These are phyloP conservation scores for Drosophila kokeensis DNA, from an alignment of 2,888 invertebrate genomes.

Conservation along the genomic window DNA sequence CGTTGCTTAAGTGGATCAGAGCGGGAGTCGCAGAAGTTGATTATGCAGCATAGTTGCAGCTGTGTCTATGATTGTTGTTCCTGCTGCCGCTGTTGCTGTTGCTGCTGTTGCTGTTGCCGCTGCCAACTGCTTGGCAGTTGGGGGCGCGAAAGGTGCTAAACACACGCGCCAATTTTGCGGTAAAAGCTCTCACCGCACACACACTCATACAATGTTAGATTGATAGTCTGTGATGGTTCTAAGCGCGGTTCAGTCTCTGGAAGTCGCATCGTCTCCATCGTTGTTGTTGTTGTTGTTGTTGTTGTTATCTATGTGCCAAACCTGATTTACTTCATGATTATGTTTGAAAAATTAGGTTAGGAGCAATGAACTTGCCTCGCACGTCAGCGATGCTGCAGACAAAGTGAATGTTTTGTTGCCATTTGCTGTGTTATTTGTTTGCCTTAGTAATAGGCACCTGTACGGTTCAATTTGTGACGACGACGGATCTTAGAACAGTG, in stretches of 20 bases:
- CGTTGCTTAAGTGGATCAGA: slow-evolving; percentile 47
- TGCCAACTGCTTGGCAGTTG: slow-evolving; percentile 39
- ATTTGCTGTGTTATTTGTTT: slow-evolving; percentile 54
- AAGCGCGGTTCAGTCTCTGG: slow-evolving; percentile 46
- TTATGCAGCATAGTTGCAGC: slow-evolving; percentile 63
- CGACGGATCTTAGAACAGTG: slow-evolving; percentile 46
- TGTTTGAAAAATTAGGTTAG: slow-evolving; percentile 84
- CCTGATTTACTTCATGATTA: slow-evolving; percentile 81
- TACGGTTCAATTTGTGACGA: slow-evolving; percentile 47
- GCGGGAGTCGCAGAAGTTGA: slow-evolving; percentile 37
- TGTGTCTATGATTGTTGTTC: slow-evolving; percentile 38
- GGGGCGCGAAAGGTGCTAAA: slow-evolving; percentile 74
- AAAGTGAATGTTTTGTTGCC: slow-evolving; percentile 65
- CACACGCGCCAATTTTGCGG: slow-evolving; percentile 74
- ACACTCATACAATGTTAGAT: slow-evolving; percentile 40
- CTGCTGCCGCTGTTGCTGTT: slow-evolving; percentile 18
- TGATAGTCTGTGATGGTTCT: slow-evolving; percentile 64
- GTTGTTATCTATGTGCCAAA: slow-evolving; percentile 76
- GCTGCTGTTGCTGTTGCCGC: slow-evolving; percentile 21
- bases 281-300: slow-evolving; percentile 44
- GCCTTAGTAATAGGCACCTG: slow-evolving; percentile 73
- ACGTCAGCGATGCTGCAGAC: slow-evolving; percentile 68
- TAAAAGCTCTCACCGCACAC: slow-evolving; percentile 71
- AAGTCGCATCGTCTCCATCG: slow-evolving; percentile 37
- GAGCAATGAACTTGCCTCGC: slow-evolving; percentile 83